These are phyloP conservation scores for Eubasilissa regina DNA, from an alignment of 1,140 invertebrate genomes.

Conservation along the genomic window DNA sequence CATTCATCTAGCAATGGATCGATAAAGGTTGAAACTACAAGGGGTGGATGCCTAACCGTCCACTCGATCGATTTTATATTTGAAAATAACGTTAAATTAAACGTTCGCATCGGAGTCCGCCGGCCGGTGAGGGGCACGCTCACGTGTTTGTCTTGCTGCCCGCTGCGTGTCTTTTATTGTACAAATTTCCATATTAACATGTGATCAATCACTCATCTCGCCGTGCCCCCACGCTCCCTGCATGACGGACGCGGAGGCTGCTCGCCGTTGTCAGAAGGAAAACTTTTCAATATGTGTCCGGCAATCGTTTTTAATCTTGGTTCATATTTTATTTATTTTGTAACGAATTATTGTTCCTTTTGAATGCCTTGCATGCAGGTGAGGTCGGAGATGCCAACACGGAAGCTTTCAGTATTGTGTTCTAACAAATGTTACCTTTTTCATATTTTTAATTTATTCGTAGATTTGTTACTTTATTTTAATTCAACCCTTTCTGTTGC, in stretches of 20 bases:
- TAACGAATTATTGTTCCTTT: not conserved
- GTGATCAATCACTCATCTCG: slow-evolving; percentile 50
- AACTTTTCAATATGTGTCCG: slow-evolving; percentile 15
- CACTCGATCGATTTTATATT: no score
- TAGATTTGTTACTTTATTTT: no score
- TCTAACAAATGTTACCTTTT: no score
- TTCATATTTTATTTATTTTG: slow-evolving; percentile 1
- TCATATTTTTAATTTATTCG: no score
- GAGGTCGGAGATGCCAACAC: not conserved
- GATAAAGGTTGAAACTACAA: no score
- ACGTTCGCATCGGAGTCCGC: no score
- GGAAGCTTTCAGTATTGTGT: slow-evolving; percentile 12
- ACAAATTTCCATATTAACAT: slow-evolving; percentile 53
- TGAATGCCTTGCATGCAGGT: not conserved
- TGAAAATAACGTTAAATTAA: no score
- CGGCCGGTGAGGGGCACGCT: not conserved
- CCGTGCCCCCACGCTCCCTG: slow-evolving; percentile 14
- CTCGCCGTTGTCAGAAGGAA: not conserved
- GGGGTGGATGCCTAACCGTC: no score
- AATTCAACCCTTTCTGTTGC: no score
- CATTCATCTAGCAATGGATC: no score
- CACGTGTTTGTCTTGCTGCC: slow-evolving; percentile 49
- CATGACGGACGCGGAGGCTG: not conserved
- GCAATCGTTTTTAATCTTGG: slow-evolving; percentile 16
- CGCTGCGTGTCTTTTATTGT: slow-evolving; percentile 56